These are phyloP conservation scores for Ochotona curzoniae DNA, from an alignment of 2,113 vertebrate species.

Conservation along the genomic window DNA sequence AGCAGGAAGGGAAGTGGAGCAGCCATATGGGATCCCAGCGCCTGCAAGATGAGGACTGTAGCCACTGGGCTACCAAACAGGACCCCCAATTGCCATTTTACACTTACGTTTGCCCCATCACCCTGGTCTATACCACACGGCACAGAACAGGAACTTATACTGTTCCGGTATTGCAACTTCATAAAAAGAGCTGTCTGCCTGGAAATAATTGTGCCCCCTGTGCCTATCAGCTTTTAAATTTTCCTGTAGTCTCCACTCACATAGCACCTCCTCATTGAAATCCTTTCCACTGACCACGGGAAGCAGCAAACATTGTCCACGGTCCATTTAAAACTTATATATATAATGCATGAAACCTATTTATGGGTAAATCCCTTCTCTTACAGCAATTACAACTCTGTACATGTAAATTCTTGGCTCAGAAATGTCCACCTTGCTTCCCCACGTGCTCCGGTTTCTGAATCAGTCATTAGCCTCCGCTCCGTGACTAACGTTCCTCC, in stretches of 20 bases:
- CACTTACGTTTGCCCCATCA: neutral
- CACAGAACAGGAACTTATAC: neutral
- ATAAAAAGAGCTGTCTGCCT: neutral
- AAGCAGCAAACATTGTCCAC: neutral
- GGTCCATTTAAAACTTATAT: neutral
- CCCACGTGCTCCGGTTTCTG: neutral
- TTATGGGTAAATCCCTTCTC: neutral
- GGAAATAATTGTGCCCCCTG: neutral
- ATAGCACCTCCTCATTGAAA: neutral
- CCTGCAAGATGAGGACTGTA: too few species aligned
- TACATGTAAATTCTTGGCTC: neutral
- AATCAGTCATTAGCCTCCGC: neutral
- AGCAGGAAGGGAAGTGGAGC: too few species aligned
- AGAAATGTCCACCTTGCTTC: neutral
- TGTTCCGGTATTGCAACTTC: neutral
- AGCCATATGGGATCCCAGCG: too few species aligned
- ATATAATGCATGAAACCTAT: neutral
- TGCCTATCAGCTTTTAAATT: neutral
- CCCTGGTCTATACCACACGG: neutral
- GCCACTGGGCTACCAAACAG: too few species aligned
- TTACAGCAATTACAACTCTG: neutral
- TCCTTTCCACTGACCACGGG: neutral
- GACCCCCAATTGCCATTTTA: neutral
- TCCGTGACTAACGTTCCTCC: neutral
- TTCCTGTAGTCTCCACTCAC: neutral